Evolutionary conservation across 2,797 vertebrate species (phyloP).

Genomic region (Erithacus rubecula): DNA sequence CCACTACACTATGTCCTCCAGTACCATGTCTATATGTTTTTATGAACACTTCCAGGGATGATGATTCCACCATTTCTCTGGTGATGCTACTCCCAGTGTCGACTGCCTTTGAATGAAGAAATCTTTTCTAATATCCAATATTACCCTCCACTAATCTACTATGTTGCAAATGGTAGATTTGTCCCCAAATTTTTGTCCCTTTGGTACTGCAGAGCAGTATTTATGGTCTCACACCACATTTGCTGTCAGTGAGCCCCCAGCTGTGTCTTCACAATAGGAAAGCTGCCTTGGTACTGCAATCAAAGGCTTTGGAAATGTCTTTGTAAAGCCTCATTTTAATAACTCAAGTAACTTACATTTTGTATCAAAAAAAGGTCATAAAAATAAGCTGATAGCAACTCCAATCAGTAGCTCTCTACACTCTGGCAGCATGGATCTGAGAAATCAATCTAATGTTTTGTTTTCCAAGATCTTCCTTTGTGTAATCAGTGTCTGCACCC

Average conservation of each 20-base stretch:
- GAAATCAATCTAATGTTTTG: not conserved
- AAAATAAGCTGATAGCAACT: not conserved
- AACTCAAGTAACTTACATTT: not conserved
- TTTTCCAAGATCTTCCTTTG: not conserved
- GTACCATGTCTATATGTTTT: not conserved
- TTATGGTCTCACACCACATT: not conserved
- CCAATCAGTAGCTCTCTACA: not conserved
- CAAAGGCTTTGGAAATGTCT: not conserved
- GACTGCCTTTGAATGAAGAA: not conserved
- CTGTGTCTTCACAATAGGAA: not conserved
- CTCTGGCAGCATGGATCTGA: not conserved
- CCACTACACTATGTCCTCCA: not conserved
- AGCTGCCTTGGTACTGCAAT: not conserved
- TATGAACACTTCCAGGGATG: not conserved
- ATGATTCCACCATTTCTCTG: not conserved
- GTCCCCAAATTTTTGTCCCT: not conserved
- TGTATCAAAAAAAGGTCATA: not conserved
- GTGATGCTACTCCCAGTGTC: not conserved
- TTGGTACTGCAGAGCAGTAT: not conserved
- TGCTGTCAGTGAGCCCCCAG: accelerated
- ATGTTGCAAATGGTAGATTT: not conserved
- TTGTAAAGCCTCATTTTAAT: not conserved
- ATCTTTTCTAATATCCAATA: not conserved
- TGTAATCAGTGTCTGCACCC: not conserved
- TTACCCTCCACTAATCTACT: not conserved